Evolutionary conservation across 2,797 vertebrate species (phyloP).

Genomic region (Rhabdomys pumilio): DNA sequence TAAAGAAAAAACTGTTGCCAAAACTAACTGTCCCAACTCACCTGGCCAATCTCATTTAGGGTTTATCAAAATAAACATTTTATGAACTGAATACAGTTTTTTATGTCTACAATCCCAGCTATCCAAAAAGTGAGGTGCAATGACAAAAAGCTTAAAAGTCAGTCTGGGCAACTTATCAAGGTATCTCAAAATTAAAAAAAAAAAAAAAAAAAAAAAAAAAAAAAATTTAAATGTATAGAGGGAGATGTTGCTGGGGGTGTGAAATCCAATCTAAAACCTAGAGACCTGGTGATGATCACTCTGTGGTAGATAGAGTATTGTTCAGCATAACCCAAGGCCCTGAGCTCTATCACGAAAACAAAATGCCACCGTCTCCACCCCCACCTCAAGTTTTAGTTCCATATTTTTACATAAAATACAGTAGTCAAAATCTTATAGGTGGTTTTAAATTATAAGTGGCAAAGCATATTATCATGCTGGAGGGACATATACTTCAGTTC

Average conservation of each 20-base stretch:
- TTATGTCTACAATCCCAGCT: neutral
- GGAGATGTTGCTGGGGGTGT: neutral
- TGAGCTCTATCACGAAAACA: neutral
- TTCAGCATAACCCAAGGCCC: neutral
- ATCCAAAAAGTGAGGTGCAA: neutral
- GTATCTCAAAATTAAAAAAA: neutral
- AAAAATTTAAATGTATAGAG: neutral
- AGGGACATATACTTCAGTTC: neutral
- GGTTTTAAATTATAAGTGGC: neutral
- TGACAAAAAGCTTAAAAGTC: neutral
- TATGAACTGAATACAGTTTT: neutral
- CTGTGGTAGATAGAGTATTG: neutral
- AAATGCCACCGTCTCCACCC: neutral
- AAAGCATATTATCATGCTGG: neutral
- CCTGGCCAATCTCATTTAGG: neutral
- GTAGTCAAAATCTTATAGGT: neutral
- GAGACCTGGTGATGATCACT: neutral
- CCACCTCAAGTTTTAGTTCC: neutral
- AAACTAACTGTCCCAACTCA: conserved; percentile 36
- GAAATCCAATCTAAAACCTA: neutral
- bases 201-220: too few relatives aligned
- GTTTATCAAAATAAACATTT: conserved; percentile 50
- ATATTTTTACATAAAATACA: neutral
- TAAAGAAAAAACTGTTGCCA: conserved; percentile 7
- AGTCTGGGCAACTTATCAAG: neutral